A percentile compares a stretch with the other conserved stretches of the same genome.
Evolutionary conservation across 2,888 invertebrate species (phyloP).

Genomic region (Abrostola triplasia): DNA sequence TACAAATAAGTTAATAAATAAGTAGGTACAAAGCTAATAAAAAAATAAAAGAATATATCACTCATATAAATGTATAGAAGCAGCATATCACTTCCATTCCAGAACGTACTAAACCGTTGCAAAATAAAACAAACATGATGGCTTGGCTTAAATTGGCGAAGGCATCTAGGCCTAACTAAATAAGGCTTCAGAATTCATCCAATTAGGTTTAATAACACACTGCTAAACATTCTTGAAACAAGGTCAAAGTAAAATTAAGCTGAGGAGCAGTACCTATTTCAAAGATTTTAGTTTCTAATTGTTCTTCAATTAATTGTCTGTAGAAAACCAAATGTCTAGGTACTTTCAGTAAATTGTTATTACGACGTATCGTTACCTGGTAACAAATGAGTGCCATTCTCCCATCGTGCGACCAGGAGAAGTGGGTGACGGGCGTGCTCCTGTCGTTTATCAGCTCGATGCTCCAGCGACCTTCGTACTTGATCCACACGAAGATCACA

Average conservation of each 20-base stretch:
- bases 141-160: constrained; percentile 5
- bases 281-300: too few relatives aligned
- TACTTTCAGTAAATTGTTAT: not conserved
- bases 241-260: constrained; percentile 31
- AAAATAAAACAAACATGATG: not conserved
- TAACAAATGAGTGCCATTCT: constrained; percentile 99
- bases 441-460: constrained; percentile 99
- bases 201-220: constrained; percentile 41
- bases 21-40: too few relatives aligned
- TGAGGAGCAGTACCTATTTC: constrained; percentile 13
- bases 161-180: constrained; percentile 11
- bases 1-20: too few relatives aligned
- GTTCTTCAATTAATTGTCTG: too few relatives aligned
- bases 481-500: constrained; percentile 99
- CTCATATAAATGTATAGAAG: too few relatives aligned
- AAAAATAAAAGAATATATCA: too few relatives aligned
- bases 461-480: constrained; percentile 99
- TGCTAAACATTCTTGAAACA: constrained; percentile 36
- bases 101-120: too few relatives aligned
- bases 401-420: constrained; percentile 99
- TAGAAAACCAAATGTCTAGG: not conserved
- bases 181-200: constrained; percentile 28
- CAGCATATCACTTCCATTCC: too few relatives aligned
- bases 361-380: too few relatives aligned
- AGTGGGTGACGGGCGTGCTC: constrained; percentile 98